Base-by-base conservation (phyloP, 2,797 vertebrate genomes). In the Leptodactylus fallax region DNA sequence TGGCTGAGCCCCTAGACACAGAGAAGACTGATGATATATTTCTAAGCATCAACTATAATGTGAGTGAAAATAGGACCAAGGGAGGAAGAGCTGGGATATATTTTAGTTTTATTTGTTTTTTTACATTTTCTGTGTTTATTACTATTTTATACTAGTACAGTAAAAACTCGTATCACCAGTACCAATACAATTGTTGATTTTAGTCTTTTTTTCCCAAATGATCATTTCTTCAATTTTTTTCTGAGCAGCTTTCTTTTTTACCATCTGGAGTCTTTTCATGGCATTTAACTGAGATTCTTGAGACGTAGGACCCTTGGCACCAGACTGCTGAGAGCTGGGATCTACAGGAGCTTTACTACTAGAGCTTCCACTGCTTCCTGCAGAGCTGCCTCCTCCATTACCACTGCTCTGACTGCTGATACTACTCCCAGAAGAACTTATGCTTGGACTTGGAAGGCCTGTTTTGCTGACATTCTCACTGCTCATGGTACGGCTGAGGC, bases 181-280 rank as follows among this genome's bases (percentile, higher is more conserved):
- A 36, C 4, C 36, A 36, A 61, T 21, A 61, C 60, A n/a, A 4
- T 67, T 65, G 12, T 16, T n/a, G 1, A 23, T 4, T 9, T 19
- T 49, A 27, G 17, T n/a, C n/a, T 10, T 27, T 17, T 51, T 74
- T 10, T 47, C 45, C 49, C 16, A 72, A 16, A 53, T 19, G 6
- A 10, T 76, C 58, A 78, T 74, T 99, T 99, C 92, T 99, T 99
- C 71, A 98, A 94, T 86, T 99, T 99, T n/a, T 95, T 98, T 99
- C 85, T 99, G 98, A 4, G 98, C 98, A 0, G 98, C 98, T 93
- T 99, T 99, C 95, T 99, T 99, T 94, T 99, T 99, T 82, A 99
- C 97, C 95, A 97, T 96, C 17, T 99, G 98, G 6, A 99, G 94
- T 55, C 98, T 95, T 87, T 98, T 99, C 98, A 99, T 97, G 86